phyloP scores from a whole-genome alignment of 2,113 vertebrate species.

The Procavia capensis region DNA sequence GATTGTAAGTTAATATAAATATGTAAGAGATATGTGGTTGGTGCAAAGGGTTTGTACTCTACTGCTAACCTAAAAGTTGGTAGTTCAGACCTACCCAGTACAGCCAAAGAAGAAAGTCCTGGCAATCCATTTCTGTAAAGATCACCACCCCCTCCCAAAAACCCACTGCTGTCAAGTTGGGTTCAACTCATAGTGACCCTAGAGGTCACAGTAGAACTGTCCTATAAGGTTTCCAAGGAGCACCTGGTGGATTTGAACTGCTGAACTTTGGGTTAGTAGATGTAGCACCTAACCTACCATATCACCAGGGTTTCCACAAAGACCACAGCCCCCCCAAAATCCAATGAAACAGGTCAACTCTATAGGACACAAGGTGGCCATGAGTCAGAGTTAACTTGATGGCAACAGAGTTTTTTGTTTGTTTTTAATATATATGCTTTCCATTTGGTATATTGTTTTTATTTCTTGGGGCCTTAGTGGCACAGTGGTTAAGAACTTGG shows the following conservation, averaged over 20 bases:
- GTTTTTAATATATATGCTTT: not conserved
- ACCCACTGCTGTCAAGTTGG: too few relatives aligned
- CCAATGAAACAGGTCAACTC: not conserved
- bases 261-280: too few relatives aligned
- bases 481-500: too few relatives aligned
- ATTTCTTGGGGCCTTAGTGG: not conserved
- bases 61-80: not conserved
- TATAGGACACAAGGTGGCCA: not conserved
- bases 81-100: not conserved
- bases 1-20: conserved; percentile 39
- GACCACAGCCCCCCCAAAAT: too few relatives aligned
- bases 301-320: too few relatives aligned
- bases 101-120: not conserved
- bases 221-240: too few relatives aligned
- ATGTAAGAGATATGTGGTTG: not conserved
- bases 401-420: not conserved
- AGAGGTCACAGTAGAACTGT: too few relatives aligned
- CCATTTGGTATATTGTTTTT: not conserved
- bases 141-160: too few relatives aligned
- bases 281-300: too few relatives aligned
- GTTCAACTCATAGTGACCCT: too few relatives aligned
- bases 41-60: not conserved
- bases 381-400: not conserved
- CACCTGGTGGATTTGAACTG: too few relatives aligned
- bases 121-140: not conserved